phyloP scores from a whole-genome alignment of 1,140 invertebrate genomes.

The Lucilia cuprina region DNA sequence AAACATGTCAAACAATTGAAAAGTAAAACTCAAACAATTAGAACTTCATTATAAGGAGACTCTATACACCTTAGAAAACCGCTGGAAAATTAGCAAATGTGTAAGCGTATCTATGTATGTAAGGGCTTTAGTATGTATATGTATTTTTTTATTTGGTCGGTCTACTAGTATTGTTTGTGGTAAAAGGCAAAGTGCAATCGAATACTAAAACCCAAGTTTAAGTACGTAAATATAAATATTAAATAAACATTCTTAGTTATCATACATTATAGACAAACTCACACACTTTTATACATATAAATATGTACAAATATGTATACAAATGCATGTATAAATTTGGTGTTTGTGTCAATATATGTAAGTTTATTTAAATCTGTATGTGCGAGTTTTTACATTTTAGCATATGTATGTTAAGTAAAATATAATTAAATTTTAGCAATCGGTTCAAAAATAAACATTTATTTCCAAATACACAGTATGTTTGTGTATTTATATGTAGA shows the following conservation, averaged over 20 bases:
- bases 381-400: neutral
- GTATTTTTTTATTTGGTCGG: neutral
- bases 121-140: neutral
- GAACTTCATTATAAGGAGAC: too few relatives aligned
- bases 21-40: too few relatives aligned
- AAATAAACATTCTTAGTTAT: constrained; percentile 27
- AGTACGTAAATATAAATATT: constrained; percentile 35
- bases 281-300: neutral
- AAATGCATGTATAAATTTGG: neutral
- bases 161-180: neutral
- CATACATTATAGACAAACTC: constrained; percentile 5
- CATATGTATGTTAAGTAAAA: constrained; percentile 36
- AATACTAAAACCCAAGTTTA: constrained; percentile 24
- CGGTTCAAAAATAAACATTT: constrained; percentile 28
- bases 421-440: constrained; percentile 42
- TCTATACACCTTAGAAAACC: too few relatives aligned
- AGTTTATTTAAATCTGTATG: neutral
- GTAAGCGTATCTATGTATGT: neutral
- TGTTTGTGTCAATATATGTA: neutral
- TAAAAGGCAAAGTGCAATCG: constrained; percentile 30
- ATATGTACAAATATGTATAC: too few relatives aligned
- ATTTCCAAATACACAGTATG: neutral
- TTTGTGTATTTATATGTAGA: neutral
- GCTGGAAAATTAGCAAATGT: too few relatives aligned
- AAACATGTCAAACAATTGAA: too few relatives aligned